Percentiles rank a stretch among this genome's conserved stretches.
phyloP scores from a whole-genome alignment of 2,113 vertebrate species.

The Scytalopus superciliaris region DNA sequence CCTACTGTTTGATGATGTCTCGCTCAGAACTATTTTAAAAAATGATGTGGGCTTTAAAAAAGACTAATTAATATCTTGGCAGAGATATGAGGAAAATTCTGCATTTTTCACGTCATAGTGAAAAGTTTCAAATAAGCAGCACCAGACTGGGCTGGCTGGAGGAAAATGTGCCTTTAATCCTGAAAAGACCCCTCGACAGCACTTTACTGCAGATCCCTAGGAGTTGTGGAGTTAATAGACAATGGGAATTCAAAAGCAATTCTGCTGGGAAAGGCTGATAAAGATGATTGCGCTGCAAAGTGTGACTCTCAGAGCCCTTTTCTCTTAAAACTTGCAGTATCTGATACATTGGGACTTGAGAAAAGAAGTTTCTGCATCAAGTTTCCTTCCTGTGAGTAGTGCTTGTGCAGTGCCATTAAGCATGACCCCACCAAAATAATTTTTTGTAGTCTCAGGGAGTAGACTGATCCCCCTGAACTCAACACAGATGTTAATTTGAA shows the following conservation, averaged over 20 bases:
- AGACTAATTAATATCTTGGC: conserved; percentile 39
- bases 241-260: not conserved
- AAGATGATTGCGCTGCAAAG: not conserved
- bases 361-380: not conserved
- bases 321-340: not conserved
- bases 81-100: not conserved
- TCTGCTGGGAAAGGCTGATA: conserved; percentile 18
- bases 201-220: not conserved
- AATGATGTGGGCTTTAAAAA: not conserved
- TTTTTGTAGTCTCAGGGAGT: not conserved
- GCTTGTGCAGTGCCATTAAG: not conserved
- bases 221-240: not conserved
- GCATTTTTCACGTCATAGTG: not conserved
- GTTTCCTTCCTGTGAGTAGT: not conserved
- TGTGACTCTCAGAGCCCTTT: not conserved
- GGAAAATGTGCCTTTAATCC: not conserved
- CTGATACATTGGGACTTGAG: not conserved
- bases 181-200: not conserved
- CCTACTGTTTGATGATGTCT: conserved; percentile 15
- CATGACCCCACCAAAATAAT: not conserved
- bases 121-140: conserved; percentile 2
- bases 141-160: not conserved
- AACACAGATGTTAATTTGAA: not conserved
- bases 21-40: not conserved
- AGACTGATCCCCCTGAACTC: not conserved